A percentile compares a stretch with the other conserved stretches of the same genome.
These are phyloP conservation scores for Teleiodes luculella DNA, from an alignment of 2,888 invertebrate species.

Conservation along the genomic window DNA sequence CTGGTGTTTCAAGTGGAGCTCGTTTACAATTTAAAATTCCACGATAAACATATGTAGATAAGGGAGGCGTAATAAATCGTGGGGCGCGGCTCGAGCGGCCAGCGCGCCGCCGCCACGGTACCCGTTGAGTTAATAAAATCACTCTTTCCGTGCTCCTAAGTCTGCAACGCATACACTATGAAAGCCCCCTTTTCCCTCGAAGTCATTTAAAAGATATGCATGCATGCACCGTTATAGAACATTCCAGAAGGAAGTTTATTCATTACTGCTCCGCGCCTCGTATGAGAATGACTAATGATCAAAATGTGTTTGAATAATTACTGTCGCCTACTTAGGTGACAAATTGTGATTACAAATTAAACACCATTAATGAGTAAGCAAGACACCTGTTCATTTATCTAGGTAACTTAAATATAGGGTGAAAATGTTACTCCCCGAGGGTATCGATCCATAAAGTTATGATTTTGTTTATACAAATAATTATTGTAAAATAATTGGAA, in stretches of 20 bases:
- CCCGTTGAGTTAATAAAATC: constrained; percentile 55
- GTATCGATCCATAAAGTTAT: too few species aligned
- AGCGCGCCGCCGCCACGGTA: constrained; percentile 19
- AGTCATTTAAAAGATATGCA: constrained; percentile 6
- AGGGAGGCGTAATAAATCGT: constrained; percentile 61
- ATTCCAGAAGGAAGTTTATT: background rate
- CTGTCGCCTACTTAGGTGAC: background rate
- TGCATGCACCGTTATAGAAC: background rate
- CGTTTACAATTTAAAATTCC: constrained; percentile 73
- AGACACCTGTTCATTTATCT: too few species aligned
- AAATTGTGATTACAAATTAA: background rate
- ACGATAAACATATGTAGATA: constrained; percentile 72
- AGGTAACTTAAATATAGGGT: too few species aligned
- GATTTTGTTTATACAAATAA: too few species aligned
- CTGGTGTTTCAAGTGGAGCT: constrained; percentile 53
- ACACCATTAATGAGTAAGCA: background rate
- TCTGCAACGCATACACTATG: background rate
- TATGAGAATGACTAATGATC: constrained; percentile 1
- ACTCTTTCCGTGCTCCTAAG: constrained; percentile 50
- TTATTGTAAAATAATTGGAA: too few species aligned
- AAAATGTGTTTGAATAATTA: background rate
- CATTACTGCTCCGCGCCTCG: background rate
- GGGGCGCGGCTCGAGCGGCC: constrained; percentile 32
- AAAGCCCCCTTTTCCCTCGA: constrained; percentile 1
- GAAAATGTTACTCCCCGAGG: too few species aligned